Evolutionary conservation across 2,888 invertebrate genomes (phyloP).

Genomic region (Pseudococcus longispinus): DNA sequence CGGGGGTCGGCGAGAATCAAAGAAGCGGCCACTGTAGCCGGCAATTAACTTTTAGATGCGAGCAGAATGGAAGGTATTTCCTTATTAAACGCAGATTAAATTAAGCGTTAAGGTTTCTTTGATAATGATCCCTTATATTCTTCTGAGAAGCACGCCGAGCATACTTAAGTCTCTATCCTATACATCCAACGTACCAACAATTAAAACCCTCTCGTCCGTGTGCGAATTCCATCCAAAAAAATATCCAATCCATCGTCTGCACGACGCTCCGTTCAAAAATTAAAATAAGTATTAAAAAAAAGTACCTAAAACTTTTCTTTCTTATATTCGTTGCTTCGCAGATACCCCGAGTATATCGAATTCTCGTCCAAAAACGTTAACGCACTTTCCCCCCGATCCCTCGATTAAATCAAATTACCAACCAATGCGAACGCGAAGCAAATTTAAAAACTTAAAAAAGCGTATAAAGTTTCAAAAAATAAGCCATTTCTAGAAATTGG

Average conservation of each 20-base stretch:
- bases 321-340: neutral
- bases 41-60: slow-evolving; percentile 54
- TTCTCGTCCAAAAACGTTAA: slow-evolving; percentile 1
- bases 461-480: slow-evolving; percentile 39
- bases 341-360: slow-evolving; percentile 3
- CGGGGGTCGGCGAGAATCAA: slow-evolving; percentile 24
- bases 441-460: slow-evolving; percentile 38
- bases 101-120: slow-evolving; percentile 56
- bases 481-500: slow-evolving; percentile 38
- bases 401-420: slow-evolving; percentile 27
- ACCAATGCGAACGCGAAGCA: slow-evolving; percentile 26
- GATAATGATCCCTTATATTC: slow-evolving; percentile 51
- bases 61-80: slow-evolving; percentile 54
- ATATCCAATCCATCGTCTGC: neutral
- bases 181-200: slow-evolving; percentile 23
- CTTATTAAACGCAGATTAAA: slow-evolving; percentile 56
- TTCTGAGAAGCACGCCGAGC: neutral
- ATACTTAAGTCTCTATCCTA: neutral
- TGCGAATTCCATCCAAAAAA: slow-evolving; percentile 3
- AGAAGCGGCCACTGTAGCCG: slow-evolving; percentile 32
- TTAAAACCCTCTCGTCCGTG: neutral
- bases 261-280: neutral
- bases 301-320: neutral
- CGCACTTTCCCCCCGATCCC: neutral
- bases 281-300: neutral